Base-by-base conservation (phyloP, 2,797 vertebrate genomes). In the Nasua narica region DNA sequence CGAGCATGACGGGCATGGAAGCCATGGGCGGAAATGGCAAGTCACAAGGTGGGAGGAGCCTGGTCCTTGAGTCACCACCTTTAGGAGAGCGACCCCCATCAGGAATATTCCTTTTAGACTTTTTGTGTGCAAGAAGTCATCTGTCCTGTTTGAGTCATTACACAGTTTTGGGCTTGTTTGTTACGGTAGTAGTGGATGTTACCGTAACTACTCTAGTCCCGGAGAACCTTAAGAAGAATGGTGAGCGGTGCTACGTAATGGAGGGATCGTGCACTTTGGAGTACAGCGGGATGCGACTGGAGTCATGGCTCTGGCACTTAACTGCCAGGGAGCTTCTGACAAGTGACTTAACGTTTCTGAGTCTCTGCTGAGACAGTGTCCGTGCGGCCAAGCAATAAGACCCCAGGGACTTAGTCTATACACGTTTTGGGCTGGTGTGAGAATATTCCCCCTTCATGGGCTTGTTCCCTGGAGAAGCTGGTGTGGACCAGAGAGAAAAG, bases 391-490 rank as follows among this genome's bases (percentile, higher is more conserved):
- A 67, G 29, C 0, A 67, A 32, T 5, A 48, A 86, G 70, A 21
- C 40, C 74, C 21, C 40, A 91, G 74, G 12, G 78, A 27, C 60
- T 92, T 67, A 35, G 50, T 86, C 15, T 77, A 1, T 16, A 35
- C 2, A 6, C 29, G 67, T 92, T 69, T 77, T 3, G 69, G 46
- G 40, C 27, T 89, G 32, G 2, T 48, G 29, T 62, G 85, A 79
- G 65, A 90, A 54, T 32, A 62, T 7, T 15, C 69, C 27, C 10
- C 85, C 52, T 90, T 32, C 40, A 4, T 18, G 50, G 58, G 29
- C 16, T 70, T 43, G 7, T 65, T 83, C 86, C 95, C 69, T 70
- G 77, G 58, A 16, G 46, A 96, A 92, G 60, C 25, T 89, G 29
- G 10, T 78, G 32, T 29, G 87, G 62, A 27, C 10, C 3, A 70